Conservation (phyloP, 2,888 invertebrate species). For the Lepetodrilus schrolli region DNA sequence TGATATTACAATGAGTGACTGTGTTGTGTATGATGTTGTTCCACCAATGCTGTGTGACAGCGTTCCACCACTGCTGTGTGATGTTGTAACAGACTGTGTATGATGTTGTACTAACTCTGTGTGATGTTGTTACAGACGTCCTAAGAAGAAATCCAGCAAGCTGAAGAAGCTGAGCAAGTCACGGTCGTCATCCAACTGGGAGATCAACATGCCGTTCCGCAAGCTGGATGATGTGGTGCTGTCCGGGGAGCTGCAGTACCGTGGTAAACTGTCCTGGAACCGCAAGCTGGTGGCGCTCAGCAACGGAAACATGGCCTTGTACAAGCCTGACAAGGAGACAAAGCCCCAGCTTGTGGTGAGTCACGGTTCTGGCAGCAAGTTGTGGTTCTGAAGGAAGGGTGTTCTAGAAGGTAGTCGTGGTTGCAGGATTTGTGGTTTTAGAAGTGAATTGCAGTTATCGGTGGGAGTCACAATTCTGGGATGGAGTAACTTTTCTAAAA, state of each 20-base stretch:
- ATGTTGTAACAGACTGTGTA: too few species aligned
- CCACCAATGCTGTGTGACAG: too few species aligned
- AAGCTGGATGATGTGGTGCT: constrained; percentile 57
- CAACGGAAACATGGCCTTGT: constrained; percentile 60
- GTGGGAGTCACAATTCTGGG: too few species aligned
- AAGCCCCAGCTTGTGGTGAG: constrained; percentile 58
- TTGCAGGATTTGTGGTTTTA: too few species aligned
- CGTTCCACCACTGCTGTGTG: not conserved
- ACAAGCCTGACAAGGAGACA: constrained; percentile 65
- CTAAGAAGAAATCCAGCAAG: constrained; percentile 52
- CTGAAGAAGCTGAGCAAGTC: constrained; percentile 45
- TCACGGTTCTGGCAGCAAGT: too few species aligned
- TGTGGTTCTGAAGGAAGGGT: too few species aligned
- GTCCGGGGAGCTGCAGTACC: constrained; percentile 65
- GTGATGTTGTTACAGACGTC: constrained; percentile 45
- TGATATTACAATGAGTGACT: too few species aligned
- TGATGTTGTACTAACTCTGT: too few species aligned
- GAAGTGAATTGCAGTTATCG: too few species aligned
- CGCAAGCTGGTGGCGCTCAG: constrained; percentile 63
- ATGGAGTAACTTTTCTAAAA: too few species aligned
- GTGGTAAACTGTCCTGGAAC: constrained; percentile 67
- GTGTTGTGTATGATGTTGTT: too few species aligned
- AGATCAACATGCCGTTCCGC: constrained; percentile 55
- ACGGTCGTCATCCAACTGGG: constrained; percentile 54
- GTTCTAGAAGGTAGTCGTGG: too few species aligned